Evolutionary conservation across 37 sponge, comb jelly and placozoan species (phyloP).

Genomic region (Axinella damicornis): DNA sequence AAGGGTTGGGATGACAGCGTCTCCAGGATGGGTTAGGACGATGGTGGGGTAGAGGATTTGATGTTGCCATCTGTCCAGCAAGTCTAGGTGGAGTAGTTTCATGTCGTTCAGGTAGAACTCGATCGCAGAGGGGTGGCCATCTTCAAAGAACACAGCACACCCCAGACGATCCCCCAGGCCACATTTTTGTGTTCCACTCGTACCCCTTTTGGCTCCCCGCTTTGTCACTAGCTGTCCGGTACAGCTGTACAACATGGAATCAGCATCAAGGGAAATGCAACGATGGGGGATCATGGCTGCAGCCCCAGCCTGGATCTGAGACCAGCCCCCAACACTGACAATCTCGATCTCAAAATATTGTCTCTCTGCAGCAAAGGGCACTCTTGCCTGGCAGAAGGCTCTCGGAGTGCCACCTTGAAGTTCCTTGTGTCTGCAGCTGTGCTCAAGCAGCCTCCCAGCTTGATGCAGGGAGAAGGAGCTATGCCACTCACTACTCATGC

Average conservation of each 20-base stretch:
- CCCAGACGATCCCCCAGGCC: constrained; percentile 61
- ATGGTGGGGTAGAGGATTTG: constrained; percentile 47
- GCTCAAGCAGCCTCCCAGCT: constrained; percentile 35
- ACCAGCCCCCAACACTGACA: not conserved
- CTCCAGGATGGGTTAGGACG: constrained; percentile 29
- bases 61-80: not conserved
- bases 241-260: constrained; percentile 43
- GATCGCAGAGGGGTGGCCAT: not conserved
- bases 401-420: not conserved
- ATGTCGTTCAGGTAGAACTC: constrained; percentile 52
- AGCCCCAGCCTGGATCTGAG: constrained; percentile 44
- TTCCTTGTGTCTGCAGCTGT: constrained; percentile 21
- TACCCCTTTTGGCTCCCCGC: constrained; percentile 5
- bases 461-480: constrained; percentile 46
- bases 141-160: constrained; percentile 11
- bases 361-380: constrained; percentile 29
- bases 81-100: not conserved
- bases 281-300: constrained; percentile 15
- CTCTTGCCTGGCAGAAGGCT: constrained; percentile 41
- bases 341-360: constrained; percentile 69
- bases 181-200: constrained; percentile 17
- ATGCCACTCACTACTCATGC: constrained; percentile 32
- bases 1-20: constrained; percentile 38
- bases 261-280: not conserved
- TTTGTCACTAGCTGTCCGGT: constrained; percentile 44